Evolutionary conservation across 2,797 vertebrate species (phyloP).

Genomic region (Hozukius guyotensis): DNA sequence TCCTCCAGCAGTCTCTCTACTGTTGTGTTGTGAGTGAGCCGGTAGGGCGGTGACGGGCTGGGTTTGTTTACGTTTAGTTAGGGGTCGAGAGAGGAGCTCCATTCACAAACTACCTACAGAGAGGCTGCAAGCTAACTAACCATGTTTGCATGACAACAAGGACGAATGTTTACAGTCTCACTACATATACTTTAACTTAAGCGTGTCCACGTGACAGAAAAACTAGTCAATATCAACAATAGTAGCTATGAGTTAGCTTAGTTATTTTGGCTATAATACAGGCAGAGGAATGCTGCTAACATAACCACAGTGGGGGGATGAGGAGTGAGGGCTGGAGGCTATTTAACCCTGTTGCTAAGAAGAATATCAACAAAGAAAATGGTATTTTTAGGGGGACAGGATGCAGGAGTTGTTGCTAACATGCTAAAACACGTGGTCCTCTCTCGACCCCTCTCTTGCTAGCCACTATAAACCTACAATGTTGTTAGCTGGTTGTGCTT

Average conservation of each 20-base stretch:
- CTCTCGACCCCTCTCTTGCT: not conserved
- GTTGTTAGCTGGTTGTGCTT: constrained; percentile 27
- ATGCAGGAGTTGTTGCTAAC: constrained; percentile 64
- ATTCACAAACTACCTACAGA: constrained; percentile 48
- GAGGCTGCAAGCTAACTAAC: not conserved
- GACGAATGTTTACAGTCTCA: constrained; percentile 9
- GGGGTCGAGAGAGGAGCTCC: constrained; percentile 49
- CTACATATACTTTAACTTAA: not conserved
- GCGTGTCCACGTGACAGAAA: not conserved
- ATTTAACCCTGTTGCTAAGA: constrained; percentile 30
- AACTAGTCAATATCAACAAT: not conserved
- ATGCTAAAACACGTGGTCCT: constrained; percentile 78
- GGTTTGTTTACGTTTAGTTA: constrained; percentile 79
- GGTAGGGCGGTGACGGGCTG: constrained; percentile 67
- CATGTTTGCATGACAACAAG: not conserved
- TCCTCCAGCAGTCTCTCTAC: constrained; percentile 8
- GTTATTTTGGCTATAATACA: not conserved
- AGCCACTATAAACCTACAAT: constrained; percentile 12
- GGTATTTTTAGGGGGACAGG: constrained; percentile 40
- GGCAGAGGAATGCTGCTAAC: constrained; percentile 29
- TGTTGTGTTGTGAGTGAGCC: constrained; percentile 9
- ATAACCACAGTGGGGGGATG: not conserved
- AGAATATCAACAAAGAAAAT: constrained; percentile 76
- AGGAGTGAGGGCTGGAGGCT: constrained; percentile 12
- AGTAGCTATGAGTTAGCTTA: not conserved